A percentile compares a stretch with the other conserved stretches of the same genome.
Conservation (phyloP, 2,797 vertebrate species). For the Paedocypris micromegethes region DNA sequence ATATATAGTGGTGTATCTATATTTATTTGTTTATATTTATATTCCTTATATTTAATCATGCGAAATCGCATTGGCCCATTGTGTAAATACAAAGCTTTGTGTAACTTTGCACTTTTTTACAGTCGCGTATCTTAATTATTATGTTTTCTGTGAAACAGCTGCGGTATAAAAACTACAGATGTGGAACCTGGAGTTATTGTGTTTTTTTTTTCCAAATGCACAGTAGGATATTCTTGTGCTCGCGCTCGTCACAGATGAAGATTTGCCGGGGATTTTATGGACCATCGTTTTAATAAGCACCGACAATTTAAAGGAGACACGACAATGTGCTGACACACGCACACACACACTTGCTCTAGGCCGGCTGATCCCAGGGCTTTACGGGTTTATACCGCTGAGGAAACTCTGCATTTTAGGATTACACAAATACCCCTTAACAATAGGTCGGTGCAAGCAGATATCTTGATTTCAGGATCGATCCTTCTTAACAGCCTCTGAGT, state of each 20-base stretch:
- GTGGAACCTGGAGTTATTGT: too few relatives aligned
- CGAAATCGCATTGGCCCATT: too few relatives aligned
- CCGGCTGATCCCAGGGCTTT: conserved; percentile 78
- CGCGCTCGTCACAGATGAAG: conserved; percentile 54
- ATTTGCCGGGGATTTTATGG: conserved; percentile 66
- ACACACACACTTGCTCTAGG: conserved; percentile 47
- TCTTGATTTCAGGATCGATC: conserved; percentile 50
- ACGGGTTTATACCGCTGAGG: conserved; percentile 72
- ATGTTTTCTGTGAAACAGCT: too few relatives aligned
- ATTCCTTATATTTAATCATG: too few relatives aligned
- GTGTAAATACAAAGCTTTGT: too few relatives aligned
- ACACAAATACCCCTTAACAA: conserved; percentile 73
- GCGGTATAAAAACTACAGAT: too few relatives aligned
- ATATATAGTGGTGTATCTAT: too few relatives aligned
- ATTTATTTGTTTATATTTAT: too few relatives aligned
- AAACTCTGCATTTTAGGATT: conserved; percentile 85
- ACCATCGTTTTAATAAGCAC: conserved; percentile 69
- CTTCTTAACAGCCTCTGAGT: conserved; percentile 25
- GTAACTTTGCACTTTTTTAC: too few relatives aligned
- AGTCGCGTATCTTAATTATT: too few relatives aligned
- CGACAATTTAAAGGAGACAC: conserved; percentile 59
- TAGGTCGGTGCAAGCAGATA: conserved; percentile 66
- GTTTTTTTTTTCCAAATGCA: too few relatives aligned
- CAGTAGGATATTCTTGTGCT: conserved; percentile 25
- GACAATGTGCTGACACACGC: conserved; percentile 48